Conservation (phyloP, 2,113 vertebrate genomes). For the Lepisosteus osseus region DNA sequence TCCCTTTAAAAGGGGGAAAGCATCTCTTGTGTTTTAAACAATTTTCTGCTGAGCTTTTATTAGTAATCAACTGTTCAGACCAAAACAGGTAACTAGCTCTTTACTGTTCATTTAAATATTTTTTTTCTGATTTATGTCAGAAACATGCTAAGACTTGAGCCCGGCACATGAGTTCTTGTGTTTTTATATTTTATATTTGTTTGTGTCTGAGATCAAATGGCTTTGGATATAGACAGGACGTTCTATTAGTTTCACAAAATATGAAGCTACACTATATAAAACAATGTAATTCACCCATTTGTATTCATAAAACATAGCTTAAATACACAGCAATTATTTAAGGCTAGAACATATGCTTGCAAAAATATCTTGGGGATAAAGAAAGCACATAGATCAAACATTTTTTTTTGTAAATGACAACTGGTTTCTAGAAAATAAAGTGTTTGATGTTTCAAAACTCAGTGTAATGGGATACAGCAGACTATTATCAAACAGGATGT, state of each 20-base stretch:
- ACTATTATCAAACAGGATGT: conserved; percentile 11
- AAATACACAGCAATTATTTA: conserved; percentile 54
- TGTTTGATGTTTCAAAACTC: conserved; percentile 57
- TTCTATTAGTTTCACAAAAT: conserved; percentile 19
- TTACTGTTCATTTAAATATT: background rate
- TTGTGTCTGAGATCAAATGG: background rate
- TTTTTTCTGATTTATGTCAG: background rate
- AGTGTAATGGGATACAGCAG: conserved; percentile 46
- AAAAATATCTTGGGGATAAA: conserved; percentile 45
- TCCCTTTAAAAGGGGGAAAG: conserved; percentile 24
- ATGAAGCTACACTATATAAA: conserved; percentile 18
- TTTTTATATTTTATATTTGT: background rate
- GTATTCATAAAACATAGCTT: conserved; percentile 43
- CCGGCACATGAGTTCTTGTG: background rate
- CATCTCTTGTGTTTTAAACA: conserved; percentile 21
- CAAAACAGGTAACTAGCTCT: background rate
- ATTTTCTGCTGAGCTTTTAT: conserved; percentile 26
- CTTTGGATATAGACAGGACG: background rate
- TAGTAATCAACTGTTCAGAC: background rate
- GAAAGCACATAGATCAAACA: conserved; percentile 51
- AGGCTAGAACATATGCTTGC: conserved; percentile 39
- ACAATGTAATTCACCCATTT: conserved; percentile 25
- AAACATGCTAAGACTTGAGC: background rate
- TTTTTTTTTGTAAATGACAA: conserved; percentile 45
- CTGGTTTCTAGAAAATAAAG: conserved; percentile 50